Conservation (phyloP, 1,140 invertebrate species). For the Apolygus lucorum region DNA sequence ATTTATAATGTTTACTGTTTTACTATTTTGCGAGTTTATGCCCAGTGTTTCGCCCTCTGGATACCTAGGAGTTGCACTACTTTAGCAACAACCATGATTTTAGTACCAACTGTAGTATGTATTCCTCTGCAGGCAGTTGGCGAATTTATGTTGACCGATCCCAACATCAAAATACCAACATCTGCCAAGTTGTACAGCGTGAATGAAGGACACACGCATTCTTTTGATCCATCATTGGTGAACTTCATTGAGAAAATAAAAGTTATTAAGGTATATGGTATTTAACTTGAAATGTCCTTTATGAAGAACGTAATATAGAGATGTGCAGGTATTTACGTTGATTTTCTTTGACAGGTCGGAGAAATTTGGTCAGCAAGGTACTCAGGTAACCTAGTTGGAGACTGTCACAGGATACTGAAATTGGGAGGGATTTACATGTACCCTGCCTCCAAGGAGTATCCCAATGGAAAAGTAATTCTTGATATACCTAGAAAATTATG, state of each 20-base stretch:
- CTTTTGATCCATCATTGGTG: slow-evolving; percentile 9
- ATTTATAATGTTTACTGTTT: no score
- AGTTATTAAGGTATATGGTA: slow-evolving; percentile 6
- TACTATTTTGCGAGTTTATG: no score
- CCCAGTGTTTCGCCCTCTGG: no score
- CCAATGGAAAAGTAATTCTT: slow-evolving; percentile 80
- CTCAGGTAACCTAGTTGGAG: slow-evolving; percentile 98
- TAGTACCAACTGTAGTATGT: no score
- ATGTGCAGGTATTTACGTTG: background rate
- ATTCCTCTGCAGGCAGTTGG: slow-evolving; percentile 7
- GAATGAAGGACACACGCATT: slow-evolving; percentile 16
- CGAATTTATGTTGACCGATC: slow-evolving; percentile 15
- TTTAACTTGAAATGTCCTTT: no score
- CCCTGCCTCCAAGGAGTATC: slow-evolving; percentile 81
- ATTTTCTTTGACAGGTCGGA: slow-evolving; percentile 47
- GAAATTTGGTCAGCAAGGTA: slow-evolving; percentile 93
- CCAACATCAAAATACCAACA: slow-evolving; percentile 7
- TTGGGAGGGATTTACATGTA: slow-evolving; percentile 99
- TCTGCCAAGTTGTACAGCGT: slow-evolving; percentile 6
- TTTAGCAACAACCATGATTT: no score
- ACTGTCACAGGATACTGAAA: slow-evolving; percentile 94
- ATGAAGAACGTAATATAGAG: no score
- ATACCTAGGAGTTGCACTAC: no score
- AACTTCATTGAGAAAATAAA: slow-evolving; percentile 14
- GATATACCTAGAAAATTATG: no score